Conservation (phyloP, 2,113 vertebrate species). For the Scalopus aquaticus region DNA sequence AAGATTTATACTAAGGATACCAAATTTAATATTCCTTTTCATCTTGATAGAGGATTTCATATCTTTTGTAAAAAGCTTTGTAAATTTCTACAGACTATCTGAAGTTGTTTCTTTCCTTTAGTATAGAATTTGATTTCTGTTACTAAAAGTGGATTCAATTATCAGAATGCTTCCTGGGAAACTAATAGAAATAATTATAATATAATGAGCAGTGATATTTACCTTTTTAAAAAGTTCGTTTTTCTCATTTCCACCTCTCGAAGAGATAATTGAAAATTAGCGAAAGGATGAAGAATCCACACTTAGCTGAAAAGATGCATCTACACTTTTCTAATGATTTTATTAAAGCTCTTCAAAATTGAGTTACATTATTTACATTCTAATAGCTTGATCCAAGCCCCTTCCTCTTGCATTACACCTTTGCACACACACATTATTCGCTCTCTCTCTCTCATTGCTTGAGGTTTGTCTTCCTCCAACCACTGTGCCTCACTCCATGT, state of each 20-base stretch:
- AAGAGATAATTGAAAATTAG: not conserved
- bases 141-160: not conserved
- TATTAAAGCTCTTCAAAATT: not conserved
- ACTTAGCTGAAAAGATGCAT: not conserved
- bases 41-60: not conserved
- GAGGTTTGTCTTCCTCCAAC: not conserved
- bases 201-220: not conserved
- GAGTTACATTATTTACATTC: not conserved
- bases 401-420: not conserved
- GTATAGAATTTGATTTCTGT: not conserved
- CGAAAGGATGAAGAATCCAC: not conserved
- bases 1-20: not conserved
- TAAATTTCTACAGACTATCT: not conserved
- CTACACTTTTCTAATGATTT: conserved; percentile 23
- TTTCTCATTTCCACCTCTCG: not conserved
- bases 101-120: not conserved
- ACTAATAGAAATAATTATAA: conserved; percentile 17
- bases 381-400: not conserved
- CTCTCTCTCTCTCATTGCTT: not conserved
- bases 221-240: not conserved
- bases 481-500: not conserved
- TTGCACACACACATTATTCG: not conserved
- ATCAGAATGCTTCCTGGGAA: not conserved
- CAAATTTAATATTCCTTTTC: not conserved
- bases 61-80: not conserved